These are phyloP conservation scores for Drosophila nigrodunni DNA, from an alignment of 1,140 invertebrate genomes.

Conservation along the genomic window DNA sequence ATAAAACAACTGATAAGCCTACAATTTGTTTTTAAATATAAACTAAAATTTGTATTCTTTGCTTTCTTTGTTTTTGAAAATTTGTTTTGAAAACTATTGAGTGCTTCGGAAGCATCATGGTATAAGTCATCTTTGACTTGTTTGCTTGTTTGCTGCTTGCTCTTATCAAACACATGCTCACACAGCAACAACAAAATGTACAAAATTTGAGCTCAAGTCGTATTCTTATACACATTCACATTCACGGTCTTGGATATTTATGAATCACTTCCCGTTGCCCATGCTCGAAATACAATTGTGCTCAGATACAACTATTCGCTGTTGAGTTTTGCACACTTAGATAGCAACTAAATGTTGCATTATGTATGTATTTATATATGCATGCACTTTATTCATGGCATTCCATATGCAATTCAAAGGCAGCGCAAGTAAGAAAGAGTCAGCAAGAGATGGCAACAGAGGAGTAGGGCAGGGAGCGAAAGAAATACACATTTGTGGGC, in stretches of 20 bases:
- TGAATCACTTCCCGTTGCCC: constrained; percentile 40
- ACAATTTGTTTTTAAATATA: neutral
- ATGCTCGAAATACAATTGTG: constrained; percentile 2
- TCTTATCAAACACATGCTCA: constrained; percentile 11
- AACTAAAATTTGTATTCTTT: neutral
- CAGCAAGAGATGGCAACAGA: neutral
- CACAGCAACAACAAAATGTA: neutral
- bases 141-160: constrained; percentile 1
- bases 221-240: neutral
- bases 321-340: constrained; percentile 21
- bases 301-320: neutral
- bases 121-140: constrained; percentile 15
- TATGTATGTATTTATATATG: constrained; percentile 3
- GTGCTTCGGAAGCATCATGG: neutral
- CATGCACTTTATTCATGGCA: constrained; percentile 6
- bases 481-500: constrained; percentile 8
- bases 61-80: neutral
- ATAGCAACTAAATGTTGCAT: constrained; percentile 28
- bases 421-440: neutral
- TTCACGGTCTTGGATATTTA: constrained; percentile 1
- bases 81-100: neutral
- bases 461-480: too few relatives aligned
- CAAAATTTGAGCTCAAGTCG: neutral
- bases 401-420: constrained; percentile 17
- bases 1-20: neutral